Evolutionary conservation across 2,113 vertebrate genomes (phyloP).

Genomic region (Daubentonia madagascariensis): DNA sequence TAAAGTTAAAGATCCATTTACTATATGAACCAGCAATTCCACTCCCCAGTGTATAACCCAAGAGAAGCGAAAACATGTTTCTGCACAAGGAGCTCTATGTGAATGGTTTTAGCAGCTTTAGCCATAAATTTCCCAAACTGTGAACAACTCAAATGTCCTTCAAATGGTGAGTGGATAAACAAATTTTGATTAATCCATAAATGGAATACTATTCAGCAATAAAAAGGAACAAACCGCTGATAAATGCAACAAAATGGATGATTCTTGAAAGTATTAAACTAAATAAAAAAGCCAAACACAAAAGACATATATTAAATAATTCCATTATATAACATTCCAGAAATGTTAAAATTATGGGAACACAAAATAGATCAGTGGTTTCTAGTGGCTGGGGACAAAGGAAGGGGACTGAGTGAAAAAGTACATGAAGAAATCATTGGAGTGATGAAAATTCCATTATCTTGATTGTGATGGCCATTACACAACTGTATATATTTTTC

Average conservation of each 20-base stretch:
- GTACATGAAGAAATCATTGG: not conserved
- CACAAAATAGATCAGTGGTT: not conserved
- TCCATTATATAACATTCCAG: not conserved
- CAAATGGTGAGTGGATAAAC: not conserved
- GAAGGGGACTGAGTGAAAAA: not conserved
- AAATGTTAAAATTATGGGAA: not conserved
- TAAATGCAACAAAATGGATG: not conserved
- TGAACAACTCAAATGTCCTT: not conserved
- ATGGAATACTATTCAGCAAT: not conserved
- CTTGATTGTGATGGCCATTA: not conserved
- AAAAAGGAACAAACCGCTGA: not conserved
- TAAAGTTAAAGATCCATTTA: not conserved
- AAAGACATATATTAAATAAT: not conserved
- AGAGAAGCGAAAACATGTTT: not conserved
- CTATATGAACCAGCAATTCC: not conserved
- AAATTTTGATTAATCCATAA: not conserved
- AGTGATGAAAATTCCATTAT: not conserved
- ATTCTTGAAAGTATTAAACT: not conserved
- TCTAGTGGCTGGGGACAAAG: not conserved
- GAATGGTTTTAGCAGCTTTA: not conserved
- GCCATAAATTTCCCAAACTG: not conserved
- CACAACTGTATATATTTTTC: not conserved
- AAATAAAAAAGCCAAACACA: not conserved
- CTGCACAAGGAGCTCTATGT: not conserved
- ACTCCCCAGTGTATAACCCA: not conserved